Evolutionary conservation across 2,888 invertebrate genomes (phyloP).

Genomic region (Drosophila mettleri): DNA sequence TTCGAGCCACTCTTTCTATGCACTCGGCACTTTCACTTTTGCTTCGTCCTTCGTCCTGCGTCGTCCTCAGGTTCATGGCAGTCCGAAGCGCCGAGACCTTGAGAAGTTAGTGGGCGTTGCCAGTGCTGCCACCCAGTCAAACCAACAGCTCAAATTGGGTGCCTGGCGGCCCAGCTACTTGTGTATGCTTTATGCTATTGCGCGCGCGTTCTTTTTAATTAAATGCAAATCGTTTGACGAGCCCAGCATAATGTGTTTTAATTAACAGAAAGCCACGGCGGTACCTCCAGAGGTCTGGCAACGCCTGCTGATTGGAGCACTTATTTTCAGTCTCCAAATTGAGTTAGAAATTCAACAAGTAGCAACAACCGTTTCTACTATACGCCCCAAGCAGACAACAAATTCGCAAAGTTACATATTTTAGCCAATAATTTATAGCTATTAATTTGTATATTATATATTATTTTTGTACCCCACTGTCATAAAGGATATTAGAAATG

Average conservation of each 20-base stretch:
- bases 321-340: neutral
- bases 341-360: too few relatives aligned
- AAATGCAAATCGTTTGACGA: slow-evolving; percentile 45
- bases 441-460: too few relatives aligned
- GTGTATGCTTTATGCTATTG: slow-evolving; percentile 40
- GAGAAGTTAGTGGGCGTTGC: slow-evolving; percentile 64
- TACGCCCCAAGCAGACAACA: too few relatives aligned
- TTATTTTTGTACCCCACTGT: too few relatives aligned
- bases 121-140: slow-evolving; percentile 27
- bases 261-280: slow-evolving; percentile 33
- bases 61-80: slow-evolving; percentile 63
- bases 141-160: slow-evolving; percentile 6
- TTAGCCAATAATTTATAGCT: neutral
- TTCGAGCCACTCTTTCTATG: slow-evolving; percentile 4
- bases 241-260: slow-evolving; percentile 44
- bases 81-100: slow-evolving; percentile 62
- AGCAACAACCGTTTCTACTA: too few relatives aligned
- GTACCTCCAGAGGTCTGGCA: slow-evolving; percentile 14
- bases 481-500: slow-evolving; percentile 9
- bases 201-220: slow-evolving; percentile 33
- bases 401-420: neutral
- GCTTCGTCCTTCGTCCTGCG: slow-evolving; percentile 23
- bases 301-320: slow-evolving; percentile 10
- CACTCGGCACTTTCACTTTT: slow-evolving; percentile 64
- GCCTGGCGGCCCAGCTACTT: slow-evolving; percentile 19